Conservation (phyloP, 2,797 vertebrate genomes). For the Gymnothorax javanicus region DNA sequence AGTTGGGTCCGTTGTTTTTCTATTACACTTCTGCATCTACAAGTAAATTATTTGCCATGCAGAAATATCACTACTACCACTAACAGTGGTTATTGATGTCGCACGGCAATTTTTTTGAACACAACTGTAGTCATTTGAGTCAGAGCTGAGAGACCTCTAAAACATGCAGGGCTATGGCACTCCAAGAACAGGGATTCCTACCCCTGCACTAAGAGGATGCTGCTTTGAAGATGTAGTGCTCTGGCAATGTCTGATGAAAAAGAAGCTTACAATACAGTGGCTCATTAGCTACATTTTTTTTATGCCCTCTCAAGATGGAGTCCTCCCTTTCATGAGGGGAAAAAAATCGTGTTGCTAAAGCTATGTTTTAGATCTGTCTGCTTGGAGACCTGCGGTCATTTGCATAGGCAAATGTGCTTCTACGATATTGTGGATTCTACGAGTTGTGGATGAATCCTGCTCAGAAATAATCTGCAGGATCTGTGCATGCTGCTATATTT, state of each 20-base stretch:
- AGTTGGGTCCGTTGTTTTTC: too few species aligned
- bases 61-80: too few species aligned
- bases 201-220: too few species aligned
- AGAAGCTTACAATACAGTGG: not conserved
- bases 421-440: too few species aligned
- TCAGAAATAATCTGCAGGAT: not conserved
- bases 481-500: not conserved
- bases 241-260: not conserved
- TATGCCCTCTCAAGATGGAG: not conserved
- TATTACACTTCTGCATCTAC: too few species aligned
- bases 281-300: not conserved
- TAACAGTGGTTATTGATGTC: too few species aligned
- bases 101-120: too few species aligned
- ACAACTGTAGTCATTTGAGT: too few species aligned
- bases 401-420: slow-evolving; percentile 9
- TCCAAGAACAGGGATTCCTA: too few species aligned
- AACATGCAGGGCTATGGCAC: too few species aligned
- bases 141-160: too few species aligned
- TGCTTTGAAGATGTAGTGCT: not conserved
- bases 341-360: not conserved
- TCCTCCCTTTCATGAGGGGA: not conserved
- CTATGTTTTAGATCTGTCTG: not conserved
- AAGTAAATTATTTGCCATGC: too few species aligned
- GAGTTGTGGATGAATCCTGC: not conserved
- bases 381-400: not conserved